phyloP scores from a whole-genome alignment of 2,797 vertebrate genomes.

The Pseudochirops corinnae region DNA sequence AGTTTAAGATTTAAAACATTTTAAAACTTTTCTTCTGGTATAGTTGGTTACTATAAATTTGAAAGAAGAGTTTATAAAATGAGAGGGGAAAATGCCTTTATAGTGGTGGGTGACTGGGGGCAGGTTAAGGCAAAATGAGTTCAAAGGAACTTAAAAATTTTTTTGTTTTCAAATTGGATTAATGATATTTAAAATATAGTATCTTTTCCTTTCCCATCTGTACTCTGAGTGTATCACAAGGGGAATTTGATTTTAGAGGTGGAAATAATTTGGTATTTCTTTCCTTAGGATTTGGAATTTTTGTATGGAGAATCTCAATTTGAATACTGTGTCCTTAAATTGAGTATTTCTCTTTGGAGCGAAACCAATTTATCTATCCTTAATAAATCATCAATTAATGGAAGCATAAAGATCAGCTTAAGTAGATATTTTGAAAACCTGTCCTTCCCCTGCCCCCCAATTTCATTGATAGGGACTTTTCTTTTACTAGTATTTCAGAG shows the following conservation, averaged over 20 bases:
- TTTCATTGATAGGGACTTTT: neutral
- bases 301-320: neutral
- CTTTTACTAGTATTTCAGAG: neutral
- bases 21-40: neutral
- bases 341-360: neutral
- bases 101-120: neutral
- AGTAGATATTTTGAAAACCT: neutral
- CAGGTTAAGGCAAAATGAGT: neutral
- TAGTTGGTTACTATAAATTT: neutral
- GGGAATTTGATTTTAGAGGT: neutral
- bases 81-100: neutral
- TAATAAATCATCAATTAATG: neutral
- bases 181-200: neutral
- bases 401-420: neutral
- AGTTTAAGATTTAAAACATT: neutral
- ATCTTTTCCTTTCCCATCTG: neutral
- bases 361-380: neutral
- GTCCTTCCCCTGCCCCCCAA: too few species aligned
- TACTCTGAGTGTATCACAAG: neutral
- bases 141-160: neutral
- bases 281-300: conserved; percentile 42
- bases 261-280: neutral
- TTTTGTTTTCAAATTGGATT: neutral
- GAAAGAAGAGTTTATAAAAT: neutral
- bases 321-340: neutral